Conservation (phyloP, 2,797 vertebrate species). For the Galago senegalensis region DNA sequence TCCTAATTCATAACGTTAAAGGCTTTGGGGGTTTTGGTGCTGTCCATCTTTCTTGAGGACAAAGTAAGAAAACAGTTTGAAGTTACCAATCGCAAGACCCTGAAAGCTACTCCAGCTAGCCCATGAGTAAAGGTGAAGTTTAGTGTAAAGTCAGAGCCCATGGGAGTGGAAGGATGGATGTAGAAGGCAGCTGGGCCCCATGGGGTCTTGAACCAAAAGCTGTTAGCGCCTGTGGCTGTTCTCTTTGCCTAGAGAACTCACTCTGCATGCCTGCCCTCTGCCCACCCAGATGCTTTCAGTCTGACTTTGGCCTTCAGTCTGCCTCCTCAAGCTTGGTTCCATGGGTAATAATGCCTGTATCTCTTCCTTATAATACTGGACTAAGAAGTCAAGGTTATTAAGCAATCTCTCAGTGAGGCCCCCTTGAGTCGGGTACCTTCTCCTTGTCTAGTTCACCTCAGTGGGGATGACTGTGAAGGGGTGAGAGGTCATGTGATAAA, state of each 20-base stretch:
- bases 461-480: no score
- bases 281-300: neutral
- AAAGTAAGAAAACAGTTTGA: neutral
- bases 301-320: neutral
- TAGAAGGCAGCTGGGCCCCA: neutral
- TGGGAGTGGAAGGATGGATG: neutral
- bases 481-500: neutral
- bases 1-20: neutral
- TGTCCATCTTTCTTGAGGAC: neutral
- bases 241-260: neutral
- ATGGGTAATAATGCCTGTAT: neutral
- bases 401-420: neutral
- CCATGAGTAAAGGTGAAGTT: neutral
- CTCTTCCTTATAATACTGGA: neutral
- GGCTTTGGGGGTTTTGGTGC: neutral
- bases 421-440: neutral
- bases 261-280: neutral
- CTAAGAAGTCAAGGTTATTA: neutral
- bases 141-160: neutral
- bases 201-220: neutral
- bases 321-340: neutral
- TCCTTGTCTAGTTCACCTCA: neutral
- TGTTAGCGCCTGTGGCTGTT: neutral
- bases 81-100: neutral
- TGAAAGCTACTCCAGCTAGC: neutral